Base-by-base conservation (phyloP, 1,140 invertebrate species). In the Dendroctonus valens region DNA sequence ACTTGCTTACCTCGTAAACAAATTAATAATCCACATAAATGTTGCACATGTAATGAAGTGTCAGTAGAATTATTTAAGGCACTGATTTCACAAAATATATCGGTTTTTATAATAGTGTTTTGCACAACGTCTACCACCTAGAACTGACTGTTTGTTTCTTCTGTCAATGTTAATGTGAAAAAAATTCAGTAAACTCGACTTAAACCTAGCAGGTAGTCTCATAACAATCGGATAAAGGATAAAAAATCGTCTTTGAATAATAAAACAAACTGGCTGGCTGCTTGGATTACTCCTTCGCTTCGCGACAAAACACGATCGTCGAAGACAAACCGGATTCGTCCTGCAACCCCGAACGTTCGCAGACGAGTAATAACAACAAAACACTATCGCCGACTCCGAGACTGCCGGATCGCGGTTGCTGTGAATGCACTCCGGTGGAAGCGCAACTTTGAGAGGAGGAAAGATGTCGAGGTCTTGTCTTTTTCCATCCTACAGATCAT, bases 351-450 rank as follows among this genome's bases (percentile, higher is more conserved):
- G 49, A 4, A 26, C 58, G 58, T 49, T 49, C 53, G 62, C 53
- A 65, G 62, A 65, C 62, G 53, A 11, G 51, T 40, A 59, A 46
- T 53, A 65, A 65, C 51, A 65, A 58, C 54, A 59, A 59, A 59
- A 65, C 57, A 50, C 57, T 39, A 59, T 65, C 53, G 53, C 26
- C 60, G 51, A 63, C 50, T 53, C 41, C 46, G 64, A 65, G 64
- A 65, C 64, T 65, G 41, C 55, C 46, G 37, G 64, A 65, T 65
- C 62, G 62, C 58, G 55, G 55, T 65, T 65, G 64, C 64, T 65
- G 64, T 65, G 64, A 65, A 65, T 65, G 64, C 64, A 65, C 64
- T 65, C 64, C 26, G 64, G 50, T 65, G 64, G 64, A 65, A 65
- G 64, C 64, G 64, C 64, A 53, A 65, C 44, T 65, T 52, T 58